These are phyloP conservation scores for Ameiurus melas DNA, from an alignment of 2,113 vertebrate species.

Conservation along the genomic window DNA sequence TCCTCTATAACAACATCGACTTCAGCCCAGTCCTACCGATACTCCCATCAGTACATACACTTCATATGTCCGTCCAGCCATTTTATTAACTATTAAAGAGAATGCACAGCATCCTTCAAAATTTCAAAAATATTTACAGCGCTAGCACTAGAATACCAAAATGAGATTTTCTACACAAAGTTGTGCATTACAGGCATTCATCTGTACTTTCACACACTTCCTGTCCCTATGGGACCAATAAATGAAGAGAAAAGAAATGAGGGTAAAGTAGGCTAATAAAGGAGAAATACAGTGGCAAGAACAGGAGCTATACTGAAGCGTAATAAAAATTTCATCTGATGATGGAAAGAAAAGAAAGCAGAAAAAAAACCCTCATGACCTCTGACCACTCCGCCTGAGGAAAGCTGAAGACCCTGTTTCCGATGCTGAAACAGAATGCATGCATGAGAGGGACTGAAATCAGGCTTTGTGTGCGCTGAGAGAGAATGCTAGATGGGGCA, in stretches of 20 bases:
- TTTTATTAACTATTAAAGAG: not conserved
- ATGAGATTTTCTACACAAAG: not conserved
- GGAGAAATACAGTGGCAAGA: not conserved
- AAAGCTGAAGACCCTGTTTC: not conserved
- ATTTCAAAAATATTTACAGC: not conserved
- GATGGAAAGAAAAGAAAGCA: not conserved
- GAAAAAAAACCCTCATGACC: not conserved
- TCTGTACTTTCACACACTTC: not conserved
- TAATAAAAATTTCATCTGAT: conserved; percentile 11
- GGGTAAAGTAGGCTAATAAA: not conserved
- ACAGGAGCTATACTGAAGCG: not conserved
- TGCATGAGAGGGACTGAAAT: conserved; percentile 15
- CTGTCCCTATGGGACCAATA: not conserved
- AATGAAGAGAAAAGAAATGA: not conserved
- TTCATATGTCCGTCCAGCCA: not conserved
- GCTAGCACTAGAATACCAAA: not conserved
- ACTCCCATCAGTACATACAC: not conserved
- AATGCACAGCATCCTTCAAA: not conserved
- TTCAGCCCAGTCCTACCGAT: not conserved
- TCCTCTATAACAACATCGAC: not conserved
- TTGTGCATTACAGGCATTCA: not conserved
- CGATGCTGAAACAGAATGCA: conserved; percentile 46
- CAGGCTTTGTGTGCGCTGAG: not conserved
- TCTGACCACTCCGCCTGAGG: conserved; percentile 7
- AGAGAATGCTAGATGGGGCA: conserved; percentile 29